These are phyloP conservation scores for Cyclopterus lumpus DNA, from an alignment of 2,797 vertebrate genomes.

Conservation along the genomic window DNA sequence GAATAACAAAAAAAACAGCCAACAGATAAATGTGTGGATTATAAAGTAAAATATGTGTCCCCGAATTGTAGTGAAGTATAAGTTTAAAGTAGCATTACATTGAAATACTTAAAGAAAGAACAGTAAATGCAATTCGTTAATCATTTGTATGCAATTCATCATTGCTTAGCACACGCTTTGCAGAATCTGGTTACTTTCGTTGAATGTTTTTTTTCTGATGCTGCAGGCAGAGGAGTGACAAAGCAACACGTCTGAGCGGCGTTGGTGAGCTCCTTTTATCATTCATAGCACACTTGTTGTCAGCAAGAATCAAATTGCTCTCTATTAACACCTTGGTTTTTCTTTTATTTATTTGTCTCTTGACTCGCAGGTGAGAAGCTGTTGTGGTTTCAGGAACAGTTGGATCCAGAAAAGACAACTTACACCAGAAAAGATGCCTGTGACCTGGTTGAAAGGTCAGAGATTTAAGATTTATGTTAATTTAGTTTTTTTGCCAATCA, in stretches of 20 bases:
- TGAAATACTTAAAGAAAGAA: not conserved
- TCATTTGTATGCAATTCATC: not conserved
- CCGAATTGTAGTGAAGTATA: not conserved
- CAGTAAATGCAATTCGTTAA: not conserved
- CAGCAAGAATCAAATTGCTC: not conserved
- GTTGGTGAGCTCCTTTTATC: constrained; percentile 80
- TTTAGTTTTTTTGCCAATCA: not conserved
- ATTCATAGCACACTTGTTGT: not conserved
- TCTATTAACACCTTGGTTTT: not conserved
- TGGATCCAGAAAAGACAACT: constrained; percentile 85
- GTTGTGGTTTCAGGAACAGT: constrained; percentile 92
- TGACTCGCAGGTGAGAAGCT: constrained; percentile 90
- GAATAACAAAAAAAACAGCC: not conserved
- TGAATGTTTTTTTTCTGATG: constrained; percentile 11
- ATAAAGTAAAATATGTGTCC: not conserved
- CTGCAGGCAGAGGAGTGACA: constrained; percentile 89
- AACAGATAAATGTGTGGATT: not conserved
- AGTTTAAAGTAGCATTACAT: not conserved
- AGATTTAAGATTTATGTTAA: not conserved
- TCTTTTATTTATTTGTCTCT: not conserved
- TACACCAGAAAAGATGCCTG: constrained; percentile 92
- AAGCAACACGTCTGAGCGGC: constrained; percentile 88
- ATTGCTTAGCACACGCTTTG: not conserved
- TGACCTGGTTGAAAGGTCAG: constrained; percentile 91
- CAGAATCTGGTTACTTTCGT: not conserved